Evolutionary conservation across 2,888 invertebrate genomes (phyloP).

Genomic region (Ptychoptera contaminata): DNA sequence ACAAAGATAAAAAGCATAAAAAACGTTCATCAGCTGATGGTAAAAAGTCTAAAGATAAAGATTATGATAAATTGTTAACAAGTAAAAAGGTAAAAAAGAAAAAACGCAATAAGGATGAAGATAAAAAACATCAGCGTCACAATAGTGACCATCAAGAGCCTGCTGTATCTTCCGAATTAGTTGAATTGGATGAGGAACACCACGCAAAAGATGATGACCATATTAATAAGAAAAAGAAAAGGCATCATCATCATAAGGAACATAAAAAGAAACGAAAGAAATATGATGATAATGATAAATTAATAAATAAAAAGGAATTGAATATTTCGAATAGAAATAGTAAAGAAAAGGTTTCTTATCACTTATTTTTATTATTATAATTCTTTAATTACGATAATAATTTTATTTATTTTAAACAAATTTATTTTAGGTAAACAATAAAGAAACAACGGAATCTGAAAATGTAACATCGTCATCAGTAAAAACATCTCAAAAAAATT

Average conservation of each 20-base stretch:
- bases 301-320: slow-evolving; percentile 15
- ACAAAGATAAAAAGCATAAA: slow-evolving; percentile 16
- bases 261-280: slow-evolving; percentile 16
- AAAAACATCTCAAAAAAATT: neutral
- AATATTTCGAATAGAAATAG: slow-evolving; percentile 23
- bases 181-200: slow-evolving; percentile 10
- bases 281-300: slow-evolving; percentile 17
- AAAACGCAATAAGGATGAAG: slow-evolving; percentile 11
- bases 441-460: no score
- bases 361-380: no score
- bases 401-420: no score
- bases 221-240: slow-evolving; percentile 12
- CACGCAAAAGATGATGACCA: slow-evolving; percentile 12
- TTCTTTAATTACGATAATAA: no score
- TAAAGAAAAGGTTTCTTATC: no score
- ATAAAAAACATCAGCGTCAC: slow-evolving; percentile 5
- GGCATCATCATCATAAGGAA: slow-evolving; percentile 10
- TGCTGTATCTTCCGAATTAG: slow-evolving; percentile 8
- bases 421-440: no score
- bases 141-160: slow-evolving; percentile 1
- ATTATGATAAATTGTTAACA: slow-evolving; percentile 17
- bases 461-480: no score
- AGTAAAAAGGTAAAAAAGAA: slow-evolving; percentile 14
- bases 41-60: slow-evolving; percentile 17
- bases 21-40: slow-evolving; percentile 7